A percentile compares a stretch with the other conserved stretches of the same genome.
Evolutionary conservation across 2,888 invertebrate genomes (phyloP).

Genomic region (Nezara viridula): DNA sequence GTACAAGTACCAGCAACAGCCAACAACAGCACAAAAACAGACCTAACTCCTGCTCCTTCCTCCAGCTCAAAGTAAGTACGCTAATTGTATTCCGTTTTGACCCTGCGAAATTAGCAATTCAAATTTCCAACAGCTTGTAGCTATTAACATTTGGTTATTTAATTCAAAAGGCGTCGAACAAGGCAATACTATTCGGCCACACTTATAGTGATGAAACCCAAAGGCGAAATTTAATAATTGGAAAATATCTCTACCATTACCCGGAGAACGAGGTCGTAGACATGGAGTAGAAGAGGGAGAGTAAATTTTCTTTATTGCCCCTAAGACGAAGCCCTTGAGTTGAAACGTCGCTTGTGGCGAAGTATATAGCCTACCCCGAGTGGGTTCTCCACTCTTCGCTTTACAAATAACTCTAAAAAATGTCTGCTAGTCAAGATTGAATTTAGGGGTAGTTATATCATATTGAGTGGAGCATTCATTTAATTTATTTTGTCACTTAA

Average conservation of each 20-base stretch:
- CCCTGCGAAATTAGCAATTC: not conserved
- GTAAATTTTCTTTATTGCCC: constrained; percentile 27
- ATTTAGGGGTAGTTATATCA: not conserved
- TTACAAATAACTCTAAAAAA: not conserved
- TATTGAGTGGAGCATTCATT: not conserved
- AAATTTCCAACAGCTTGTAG: not conserved
- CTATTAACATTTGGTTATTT: constrained; percentile 27
- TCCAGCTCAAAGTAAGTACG: not conserved
- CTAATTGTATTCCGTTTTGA: constrained; percentile 19
- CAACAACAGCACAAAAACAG: not conserved
- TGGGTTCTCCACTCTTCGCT: not conserved
- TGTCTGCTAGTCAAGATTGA: not conserved
- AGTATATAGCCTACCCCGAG: not conserved
- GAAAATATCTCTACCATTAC: not conserved
- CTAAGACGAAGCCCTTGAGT: not conserved
- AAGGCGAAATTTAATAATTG: not conserved
- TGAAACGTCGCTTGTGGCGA: not conserved
- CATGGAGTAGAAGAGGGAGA: not conserved
- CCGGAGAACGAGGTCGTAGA: not conserved
- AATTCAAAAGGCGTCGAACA: not conserved
- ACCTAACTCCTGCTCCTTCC: too few relatives aligned
- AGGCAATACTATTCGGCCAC: not conserved
- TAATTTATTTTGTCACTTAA: not conserved
- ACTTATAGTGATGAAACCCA: not conserved
- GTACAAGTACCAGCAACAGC: not conserved